Evolutionary conservation across 2,797 vertebrate species (phyloP), one percentile per base, ranked within the genome.

Genomic region (Erithacus rubecula): DNA sequence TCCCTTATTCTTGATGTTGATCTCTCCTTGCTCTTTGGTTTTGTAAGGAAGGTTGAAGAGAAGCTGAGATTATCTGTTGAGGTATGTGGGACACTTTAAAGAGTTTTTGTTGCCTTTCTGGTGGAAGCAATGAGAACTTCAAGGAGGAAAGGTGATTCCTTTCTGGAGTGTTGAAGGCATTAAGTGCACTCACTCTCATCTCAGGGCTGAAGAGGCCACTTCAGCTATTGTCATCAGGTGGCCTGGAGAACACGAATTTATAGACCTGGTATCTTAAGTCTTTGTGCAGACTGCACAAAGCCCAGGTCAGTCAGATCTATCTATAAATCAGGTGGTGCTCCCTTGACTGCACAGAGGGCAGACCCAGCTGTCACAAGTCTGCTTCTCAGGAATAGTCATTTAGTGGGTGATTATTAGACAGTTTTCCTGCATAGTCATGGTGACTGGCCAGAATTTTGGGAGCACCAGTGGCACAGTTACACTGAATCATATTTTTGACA

Each of bases 321-420:
- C n/a, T n/a, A n/a, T n/a, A n/a, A n/a, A n/a, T n/a, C n/a, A n/a
- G 3, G 55, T 1, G 0, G 1, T 8, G 5, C 47, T 56, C 1
- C 0, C 18, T 76, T 56, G 36, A 3, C 19, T 52, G 69, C 12
- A 2, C 46, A 6, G 7, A 8, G 65, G 34, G 22, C 44, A 65
- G 20, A 55, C 3, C 8, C 0, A 0, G 7, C 26, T 47, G 15
- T 10, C 20, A 23, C n/a, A 23, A 43, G 13, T 30, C 39, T 19
- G 0, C 47, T 47, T 60, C 46, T 90, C 58, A 46, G 47, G 49
- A 49, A 17, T 5, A 37, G 41, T 47, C 47, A 9, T 22, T 79
- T 23, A 6, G 10, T 27, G 14, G 5, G 1, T 70, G 15, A 5
- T 37, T 58, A 21, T 60, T 49, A 23, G 26, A 6, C 16, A 34